Evolutionary conservation across 2,888 invertebrate species (phyloP).

Genomic region (Mallateleia sp.): DNA sequence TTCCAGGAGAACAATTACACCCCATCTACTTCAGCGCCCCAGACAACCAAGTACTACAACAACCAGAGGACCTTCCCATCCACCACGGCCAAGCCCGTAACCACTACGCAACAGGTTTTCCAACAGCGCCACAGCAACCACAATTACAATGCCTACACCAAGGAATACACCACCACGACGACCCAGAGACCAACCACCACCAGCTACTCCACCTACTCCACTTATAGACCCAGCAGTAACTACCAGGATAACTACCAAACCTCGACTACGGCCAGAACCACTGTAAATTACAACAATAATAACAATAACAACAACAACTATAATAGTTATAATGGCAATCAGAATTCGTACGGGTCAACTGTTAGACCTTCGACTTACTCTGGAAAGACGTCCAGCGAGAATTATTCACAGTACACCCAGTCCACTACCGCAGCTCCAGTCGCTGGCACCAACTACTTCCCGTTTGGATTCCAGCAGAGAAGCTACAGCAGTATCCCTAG

Average conservation of each 20-base stretch:
- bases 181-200: constrained; percentile 88
- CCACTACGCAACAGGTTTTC: constrained; percentile 52
- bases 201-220: constrained; percentile 80
- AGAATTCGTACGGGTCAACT: constrained; percentile 81
- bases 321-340: constrained; percentile 76
- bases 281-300: constrained; percentile 78
- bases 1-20: constrained; percentile 82
- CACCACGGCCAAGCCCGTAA: constrained; percentile 54
- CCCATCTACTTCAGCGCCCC: constrained; percentile 82
- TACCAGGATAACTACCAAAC: constrained; percentile 85
- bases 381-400: constrained; percentile 81
- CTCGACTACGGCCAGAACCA: constrained; percentile 83
- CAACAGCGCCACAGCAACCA: constrained; percentile 65
- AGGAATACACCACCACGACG: constrained; percentile 81
- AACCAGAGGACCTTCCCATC: constrained; percentile 68
- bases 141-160: constrained; percentile 69
- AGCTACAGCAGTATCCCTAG: constrained; percentile 87
- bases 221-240: constrained; percentile 84
- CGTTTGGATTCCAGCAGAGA: constrained; percentile 85
- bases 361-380: constrained; percentile 82
- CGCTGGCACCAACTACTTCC: constrained; percentile 83
- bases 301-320: constrained; percentile 78
- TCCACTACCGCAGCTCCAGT: constrained; percentile 84
- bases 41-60: constrained; percentile 67
- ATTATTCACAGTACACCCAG: constrained; percentile 79